A percentile compares a stretch with the other conserved stretches of the same genome.
Evolutionary conservation across 1,140 invertebrate genomes (phyloP).

Genomic region (Panonychus citri): DNA sequence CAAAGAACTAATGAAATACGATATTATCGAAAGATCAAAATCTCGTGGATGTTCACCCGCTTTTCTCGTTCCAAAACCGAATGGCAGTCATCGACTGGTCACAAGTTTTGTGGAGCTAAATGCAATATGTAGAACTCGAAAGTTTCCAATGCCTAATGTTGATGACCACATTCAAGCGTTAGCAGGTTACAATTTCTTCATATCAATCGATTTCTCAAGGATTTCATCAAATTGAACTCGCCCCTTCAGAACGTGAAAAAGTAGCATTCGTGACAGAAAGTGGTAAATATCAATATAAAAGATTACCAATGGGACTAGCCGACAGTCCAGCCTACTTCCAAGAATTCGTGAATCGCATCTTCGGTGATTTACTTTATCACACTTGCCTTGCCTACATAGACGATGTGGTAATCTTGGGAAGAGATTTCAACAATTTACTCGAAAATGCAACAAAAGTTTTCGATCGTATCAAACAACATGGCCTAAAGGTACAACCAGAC

Average conservation of each 20-base stretch:
- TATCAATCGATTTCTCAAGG: slow-evolving; percentile 20
- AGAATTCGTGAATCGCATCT: slow-evolving; percentile 15
- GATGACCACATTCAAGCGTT: slow-evolving; percentile 8
- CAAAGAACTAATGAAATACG: no score
- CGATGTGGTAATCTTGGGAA: slow-evolving; percentile 15
- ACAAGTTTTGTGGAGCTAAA: slow-evolving; percentile 16
- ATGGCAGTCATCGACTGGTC: no score
- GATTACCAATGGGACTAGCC: slow-evolving; percentile 24
- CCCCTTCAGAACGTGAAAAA: slow-evolving; percentile 16
- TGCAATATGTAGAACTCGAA: slow-evolving; percentile 21
- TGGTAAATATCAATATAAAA: slow-evolving; percentile 8
- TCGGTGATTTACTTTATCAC: slow-evolving; percentile 7
- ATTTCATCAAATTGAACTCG: slow-evolving; percentile 20
- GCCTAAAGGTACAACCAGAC: slow-evolving; percentile 9
- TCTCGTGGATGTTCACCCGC: no score
- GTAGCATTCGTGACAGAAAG: slow-evolving; percentile 7
- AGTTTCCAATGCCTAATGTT: slow-evolving; percentile 28
- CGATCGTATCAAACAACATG: slow-evolving; percentile 2
- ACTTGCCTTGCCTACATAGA: slow-evolving; percentile 16
- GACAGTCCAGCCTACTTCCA: slow-evolving; percentile 22
- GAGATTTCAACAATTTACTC: slow-evolving; percentile 13
- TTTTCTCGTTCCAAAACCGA: no score
- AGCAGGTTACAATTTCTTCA: background rate
- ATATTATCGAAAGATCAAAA: no score
- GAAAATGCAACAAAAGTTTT: slow-evolving; percentile 15